Conservation (phyloP, 1,140 invertebrate genomes). For the Limonius californicus region DNA sequence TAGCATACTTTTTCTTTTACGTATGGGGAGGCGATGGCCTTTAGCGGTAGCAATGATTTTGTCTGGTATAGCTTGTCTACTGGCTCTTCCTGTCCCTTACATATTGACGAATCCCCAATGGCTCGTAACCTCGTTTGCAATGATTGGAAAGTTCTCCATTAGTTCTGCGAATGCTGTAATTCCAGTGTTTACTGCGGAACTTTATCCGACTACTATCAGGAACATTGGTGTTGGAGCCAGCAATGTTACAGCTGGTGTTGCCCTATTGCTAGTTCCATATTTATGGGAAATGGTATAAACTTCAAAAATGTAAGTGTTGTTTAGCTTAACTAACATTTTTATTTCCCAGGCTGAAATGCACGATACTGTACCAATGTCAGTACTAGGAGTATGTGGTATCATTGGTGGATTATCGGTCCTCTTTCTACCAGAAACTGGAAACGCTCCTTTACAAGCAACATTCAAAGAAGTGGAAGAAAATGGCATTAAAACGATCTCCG, state of each 20-base stretch:
- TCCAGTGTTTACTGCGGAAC: constrained; percentile 69
- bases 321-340: too few relatives aligned
- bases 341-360: constrained; percentile 43
- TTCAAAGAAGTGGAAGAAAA: constrained; percentile 32
- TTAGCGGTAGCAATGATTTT: constrained; percentile 60
- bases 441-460: constrained; percentile 38
- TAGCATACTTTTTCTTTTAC: constrained; percentile 65
- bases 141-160: constrained; percentile 62
- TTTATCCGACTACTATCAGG: constrained; percentile 68
- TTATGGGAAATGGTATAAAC: constrained; percentile 68
- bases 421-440: constrained; percentile 56
- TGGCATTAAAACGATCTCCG: too few relatives aligned
- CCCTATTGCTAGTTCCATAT: constrained; percentile 68
- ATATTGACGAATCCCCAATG: constrained; percentile 32
- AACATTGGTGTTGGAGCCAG: constrained; percentile 70
- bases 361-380: constrained; percentile 56
- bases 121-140: constrained; percentile 48
- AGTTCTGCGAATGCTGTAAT: constrained; percentile 67
- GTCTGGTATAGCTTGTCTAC: constrained; percentile 61
- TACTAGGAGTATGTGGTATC: constrained; percentile 58
- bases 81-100: constrained; percentile 48
- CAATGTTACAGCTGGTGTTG: constrained; percentile 65
- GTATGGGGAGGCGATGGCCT: constrained; percentile 64
- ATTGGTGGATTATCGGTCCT: constrained; percentile 60
- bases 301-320: too few relatives aligned